These are phyloP conservation scores for Zaprionus tsacasi DNA, from an alignment of 1,140 invertebrate species.

Conservation along the genomic window DNA sequence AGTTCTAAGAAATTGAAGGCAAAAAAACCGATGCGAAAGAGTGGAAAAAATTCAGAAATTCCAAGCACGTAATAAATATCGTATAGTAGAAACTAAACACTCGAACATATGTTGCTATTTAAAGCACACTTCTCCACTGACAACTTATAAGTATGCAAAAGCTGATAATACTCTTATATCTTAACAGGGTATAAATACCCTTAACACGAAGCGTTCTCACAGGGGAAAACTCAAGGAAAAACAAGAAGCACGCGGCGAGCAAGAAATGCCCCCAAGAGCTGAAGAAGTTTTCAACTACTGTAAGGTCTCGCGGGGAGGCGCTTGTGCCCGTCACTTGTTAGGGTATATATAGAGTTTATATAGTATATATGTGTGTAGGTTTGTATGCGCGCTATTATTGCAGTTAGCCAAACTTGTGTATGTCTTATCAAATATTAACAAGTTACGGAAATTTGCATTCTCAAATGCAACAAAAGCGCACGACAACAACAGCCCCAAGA, in stretches of 20 bases:
- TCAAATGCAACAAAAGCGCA: slow-evolving; percentile 50
- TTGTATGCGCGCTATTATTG: slow-evolving; percentile 57
- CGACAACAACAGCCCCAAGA: neutral
- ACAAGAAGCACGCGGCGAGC: neutral
- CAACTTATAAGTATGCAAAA: neutral
- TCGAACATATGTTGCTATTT: neutral
- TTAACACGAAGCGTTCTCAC: neutral
- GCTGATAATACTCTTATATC: slow-evolving; percentile 1
- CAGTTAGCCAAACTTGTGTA: slow-evolving; percentile 70
- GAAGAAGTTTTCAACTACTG: slow-evolving; percentile 1
- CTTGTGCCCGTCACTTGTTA: neutral
- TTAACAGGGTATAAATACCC: slow-evolving; percentile 1
- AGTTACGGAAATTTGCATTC: slow-evolving; percentile 68
- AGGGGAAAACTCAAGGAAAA: neutral
- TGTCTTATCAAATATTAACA: slow-evolving; percentile 76
- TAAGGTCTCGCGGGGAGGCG: neutral
- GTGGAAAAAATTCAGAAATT: no score
- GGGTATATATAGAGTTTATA: neutral
- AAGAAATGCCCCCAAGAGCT: neutral
- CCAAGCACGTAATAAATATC: no score
- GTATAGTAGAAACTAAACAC: no score
- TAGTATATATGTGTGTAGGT: slow-evolving; percentile 15
- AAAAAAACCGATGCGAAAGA: no score
- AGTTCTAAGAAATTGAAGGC: no score
- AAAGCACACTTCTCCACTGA: neutral